Percentiles rank a stretch among this genome's conserved stretches.
Evolutionary conservation across 1,140 invertebrate genomes (phyloP).

Genomic region (Neodiprion lecontei): DNA sequence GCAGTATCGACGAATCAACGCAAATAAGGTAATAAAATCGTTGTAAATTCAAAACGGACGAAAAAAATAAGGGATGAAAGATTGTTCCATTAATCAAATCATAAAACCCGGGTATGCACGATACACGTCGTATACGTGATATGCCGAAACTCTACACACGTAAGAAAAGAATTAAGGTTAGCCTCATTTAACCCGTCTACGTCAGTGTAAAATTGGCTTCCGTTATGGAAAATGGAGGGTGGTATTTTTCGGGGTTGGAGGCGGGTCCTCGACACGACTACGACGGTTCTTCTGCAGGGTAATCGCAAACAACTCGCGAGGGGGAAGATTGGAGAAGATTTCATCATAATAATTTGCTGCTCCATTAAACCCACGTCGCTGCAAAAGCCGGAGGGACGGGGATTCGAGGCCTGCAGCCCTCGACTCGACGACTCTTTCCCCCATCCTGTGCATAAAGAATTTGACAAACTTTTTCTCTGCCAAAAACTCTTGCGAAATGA

Average conservation of each 20-base stretch:
- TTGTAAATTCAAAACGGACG: too few relatives aligned
- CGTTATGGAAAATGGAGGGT: conserved; percentile 7
- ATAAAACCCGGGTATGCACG: too few relatives aligned
- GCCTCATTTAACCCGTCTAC: background rate
- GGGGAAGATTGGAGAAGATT: conserved; percentile 18
- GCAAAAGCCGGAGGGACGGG: background rate
- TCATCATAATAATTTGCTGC: conserved; percentile 39
- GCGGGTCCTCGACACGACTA: too few relatives aligned
- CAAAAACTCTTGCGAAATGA: background rate
- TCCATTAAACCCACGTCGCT: conserved; percentile 26
- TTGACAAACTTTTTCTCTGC: conserved; percentile 28
- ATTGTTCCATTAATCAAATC: too few relatives aligned
- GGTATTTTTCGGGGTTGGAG: background rate
- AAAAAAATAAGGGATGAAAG: too few relatives aligned
- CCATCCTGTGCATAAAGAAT: conserved; percentile 29
- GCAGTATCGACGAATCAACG: too few relatives aligned
- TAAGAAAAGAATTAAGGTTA: background rate
- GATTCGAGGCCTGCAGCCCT: background rate
- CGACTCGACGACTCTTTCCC: background rate
- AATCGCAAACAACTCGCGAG: conserved; percentile 40
- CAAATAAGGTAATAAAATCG: too few relatives aligned
- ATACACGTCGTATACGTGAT: too few relatives aligned
- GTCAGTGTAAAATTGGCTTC: conserved; percentile 1
- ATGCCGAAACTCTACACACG: too few relatives aligned
- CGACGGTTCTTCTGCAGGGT: conserved; percentile 6